phyloP scores from a whole-genome alignment of 2,888 invertebrate genomes.

The Cheilosia urbana region DNA sequence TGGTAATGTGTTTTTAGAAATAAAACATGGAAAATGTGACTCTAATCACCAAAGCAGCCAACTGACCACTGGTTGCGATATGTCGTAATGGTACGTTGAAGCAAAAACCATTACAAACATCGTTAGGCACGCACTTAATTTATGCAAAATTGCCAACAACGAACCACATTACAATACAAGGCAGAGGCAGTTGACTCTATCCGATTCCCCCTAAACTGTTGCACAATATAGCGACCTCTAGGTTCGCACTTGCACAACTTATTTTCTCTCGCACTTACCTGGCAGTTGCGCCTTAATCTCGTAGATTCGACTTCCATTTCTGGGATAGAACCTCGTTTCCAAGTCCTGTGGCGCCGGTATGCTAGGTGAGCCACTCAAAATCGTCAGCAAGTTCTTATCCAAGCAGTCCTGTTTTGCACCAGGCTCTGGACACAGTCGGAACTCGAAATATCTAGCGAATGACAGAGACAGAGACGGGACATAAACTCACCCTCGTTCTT shows the following conservation, averaged over 20 bases:
- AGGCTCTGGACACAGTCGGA: slow-evolving; percentile 91
- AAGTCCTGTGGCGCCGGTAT: slow-evolving; percentile 84
- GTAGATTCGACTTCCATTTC: slow-evolving; percentile 91
- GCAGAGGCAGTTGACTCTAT: neutral
- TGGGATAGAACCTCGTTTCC: slow-evolving; percentile 88
- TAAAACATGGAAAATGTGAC: too few species aligned
- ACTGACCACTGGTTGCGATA: neutral
- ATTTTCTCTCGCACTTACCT: slow-evolving; percentile 77
- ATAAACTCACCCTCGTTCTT: neutral
- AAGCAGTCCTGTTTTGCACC: slow-evolving; percentile 91
- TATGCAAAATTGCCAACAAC: too few species aligned
- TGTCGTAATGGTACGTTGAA: neutral
- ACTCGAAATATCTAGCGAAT: slow-evolving; percentile 88
- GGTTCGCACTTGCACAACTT: neutral
- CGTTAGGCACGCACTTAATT: too few species aligned
- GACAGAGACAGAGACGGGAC: slow-evolving; percentile 26
- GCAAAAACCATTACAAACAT: too few species aligned
- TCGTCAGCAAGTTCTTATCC: slow-evolving; percentile 88
- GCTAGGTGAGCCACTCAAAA: slow-evolving; percentile 83
- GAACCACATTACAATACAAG: neutral
- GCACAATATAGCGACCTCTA: neutral
- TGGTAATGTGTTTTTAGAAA: too few species aligned
- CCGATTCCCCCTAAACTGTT: neutral
- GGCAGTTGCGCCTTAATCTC: slow-evolving; percentile 89
- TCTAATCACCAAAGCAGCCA: neutral